Evolutionary conservation across 2,888 invertebrate species (phyloP).

Genomic region (Hemithea aestivaria): DNA sequence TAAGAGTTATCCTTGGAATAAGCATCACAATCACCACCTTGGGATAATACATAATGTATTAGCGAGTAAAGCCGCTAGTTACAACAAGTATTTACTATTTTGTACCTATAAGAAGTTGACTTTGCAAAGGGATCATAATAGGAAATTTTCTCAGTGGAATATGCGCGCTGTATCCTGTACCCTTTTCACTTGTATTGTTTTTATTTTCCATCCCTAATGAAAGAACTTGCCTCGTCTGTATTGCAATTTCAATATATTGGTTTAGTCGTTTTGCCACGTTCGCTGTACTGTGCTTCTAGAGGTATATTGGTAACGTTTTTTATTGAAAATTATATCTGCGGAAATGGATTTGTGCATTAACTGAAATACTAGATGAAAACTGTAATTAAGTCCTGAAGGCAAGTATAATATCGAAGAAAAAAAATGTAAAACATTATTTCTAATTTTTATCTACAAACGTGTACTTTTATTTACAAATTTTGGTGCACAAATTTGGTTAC

Average conservation of each 20-base stretch:
- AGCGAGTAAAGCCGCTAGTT: too few relatives aligned
- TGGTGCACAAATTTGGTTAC: too few relatives aligned
- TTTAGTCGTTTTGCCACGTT: slow-evolving; percentile 42
- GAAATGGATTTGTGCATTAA: slow-evolving; percentile 12
- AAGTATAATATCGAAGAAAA: too few relatives aligned
- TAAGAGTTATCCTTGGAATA: too few relatives aligned
- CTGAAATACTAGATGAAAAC: too few relatives aligned
- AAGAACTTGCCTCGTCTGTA: slow-evolving; percentile 71
- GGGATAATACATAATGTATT: too few relatives aligned
- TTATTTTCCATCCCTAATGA: slow-evolving; percentile 76
- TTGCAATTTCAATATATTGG: slow-evolving; percentile 68
- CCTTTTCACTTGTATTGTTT: slow-evolving; percentile 78
- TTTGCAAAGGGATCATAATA: slow-evolving; percentile 75
- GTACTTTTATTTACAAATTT: slow-evolving; percentile 3
- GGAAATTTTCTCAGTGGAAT: slow-evolving; percentile 71
- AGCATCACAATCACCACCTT: too few relatives aligned
- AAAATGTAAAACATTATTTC: too few relatives aligned
- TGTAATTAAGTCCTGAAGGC: too few relatives aligned
- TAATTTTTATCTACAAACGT: background rate
- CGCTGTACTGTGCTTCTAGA: slow-evolving; percentile 30
- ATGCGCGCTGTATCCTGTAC: slow-evolving; percentile 70
- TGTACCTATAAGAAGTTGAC: slow-evolving; percentile 61
- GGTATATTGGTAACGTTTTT: slow-evolving; percentile 32
- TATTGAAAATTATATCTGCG: slow-evolving; percentile 28
- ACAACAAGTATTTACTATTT: slow-evolving; percentile 66